Evolutionary conservation across 2,797 vertebrate genomes (phyloP).

Genomic region (Anguilla marmorata): DNA sequence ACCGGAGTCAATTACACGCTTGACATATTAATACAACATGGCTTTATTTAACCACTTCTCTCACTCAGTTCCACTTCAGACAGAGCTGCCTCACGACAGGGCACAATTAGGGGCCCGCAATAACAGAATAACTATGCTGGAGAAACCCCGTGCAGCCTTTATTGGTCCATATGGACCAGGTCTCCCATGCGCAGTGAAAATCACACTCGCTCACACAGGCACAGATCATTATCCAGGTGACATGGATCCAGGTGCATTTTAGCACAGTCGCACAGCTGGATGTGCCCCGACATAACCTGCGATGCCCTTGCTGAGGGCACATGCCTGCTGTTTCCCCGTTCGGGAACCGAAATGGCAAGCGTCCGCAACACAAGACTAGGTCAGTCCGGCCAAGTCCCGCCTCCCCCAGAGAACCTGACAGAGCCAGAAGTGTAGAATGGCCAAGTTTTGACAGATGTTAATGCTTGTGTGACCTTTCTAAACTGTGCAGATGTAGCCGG

Average conservation of each 20-base stretch:
- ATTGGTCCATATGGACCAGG: background rate
- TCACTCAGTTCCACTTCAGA: constrained; percentile 38
- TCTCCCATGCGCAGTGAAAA: background rate
- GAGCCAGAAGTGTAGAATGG: background rate
- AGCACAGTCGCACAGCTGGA: background rate
- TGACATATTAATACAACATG: constrained; percentile 48
- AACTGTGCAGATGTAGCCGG: no score
- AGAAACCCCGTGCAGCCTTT: constrained; percentile 29
- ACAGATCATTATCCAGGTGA: background rate
- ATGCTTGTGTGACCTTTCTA: no score
- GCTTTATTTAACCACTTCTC: constrained; percentile 45
- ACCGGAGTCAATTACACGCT: constrained; percentile 52
- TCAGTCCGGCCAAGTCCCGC: background rate
- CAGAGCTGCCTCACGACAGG: constrained; percentile 40
- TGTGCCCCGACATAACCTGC: background rate
- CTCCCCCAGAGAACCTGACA: no score
- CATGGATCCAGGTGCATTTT: background rate
- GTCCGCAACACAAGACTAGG: background rate
- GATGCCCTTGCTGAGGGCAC: background rate
- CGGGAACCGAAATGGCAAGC: background rate
- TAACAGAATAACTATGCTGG: constrained; percentile 19
- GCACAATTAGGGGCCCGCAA: constrained; percentile 32
- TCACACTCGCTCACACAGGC: background rate
- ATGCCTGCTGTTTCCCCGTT: background rate
- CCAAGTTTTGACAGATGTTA: background rate